Evolutionary conservation across 2,888 invertebrate genomes (phyloP).

Genomic region (Philaethria dido): DNA sequence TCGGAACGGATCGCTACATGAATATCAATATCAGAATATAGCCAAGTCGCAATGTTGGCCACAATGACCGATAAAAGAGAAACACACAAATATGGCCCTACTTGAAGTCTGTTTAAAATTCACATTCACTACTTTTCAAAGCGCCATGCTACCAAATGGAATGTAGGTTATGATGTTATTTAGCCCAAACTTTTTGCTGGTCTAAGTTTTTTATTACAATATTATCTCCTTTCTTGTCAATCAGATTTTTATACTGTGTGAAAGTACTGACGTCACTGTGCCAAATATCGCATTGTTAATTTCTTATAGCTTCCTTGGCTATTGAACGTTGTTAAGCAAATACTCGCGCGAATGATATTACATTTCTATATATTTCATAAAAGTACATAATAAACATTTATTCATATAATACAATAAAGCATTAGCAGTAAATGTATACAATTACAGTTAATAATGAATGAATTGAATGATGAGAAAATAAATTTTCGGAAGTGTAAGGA

Average conservation of each 20-base stretch:
- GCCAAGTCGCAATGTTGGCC: slow-evolving; percentile 62
- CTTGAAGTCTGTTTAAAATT: slow-evolving; percentile 74
- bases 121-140: slow-evolving; percentile 67
- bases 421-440: background rate
- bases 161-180: slow-evolving; percentile 83
- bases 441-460: background rate
- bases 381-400: background rate
- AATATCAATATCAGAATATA: slow-evolving; percentile 80
- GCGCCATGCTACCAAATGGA: slow-evolving; percentile 68
- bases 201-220: slow-evolving; percentile 75
- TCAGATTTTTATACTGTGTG: slow-evolving; percentile 78
- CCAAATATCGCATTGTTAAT: slow-evolving; percentile 66
- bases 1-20: slow-evolving; percentile 69
- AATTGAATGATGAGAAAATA: no score
- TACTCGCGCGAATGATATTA: slow-evolving; percentile 51
- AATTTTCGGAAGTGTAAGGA: no score
- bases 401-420: slow-evolving; percentile 4
- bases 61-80: slow-evolving; percentile 79
- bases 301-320: slow-evolving; percentile 53
- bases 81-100: slow-evolving; percentile 78
- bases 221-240: slow-evolving; percentile 80
- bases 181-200: slow-evolving; percentile 75
- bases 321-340: slow-evolving; percentile 55
- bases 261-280: slow-evolving; percentile 78
- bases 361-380: background rate